A percentile compares a stretch with the other conserved stretches of the same genome.
These are phyloP conservation scores for Hymenochirus boettgeri DNA, from an alignment of 2,113 vertebrate genomes.

Conservation along the genomic window DNA sequence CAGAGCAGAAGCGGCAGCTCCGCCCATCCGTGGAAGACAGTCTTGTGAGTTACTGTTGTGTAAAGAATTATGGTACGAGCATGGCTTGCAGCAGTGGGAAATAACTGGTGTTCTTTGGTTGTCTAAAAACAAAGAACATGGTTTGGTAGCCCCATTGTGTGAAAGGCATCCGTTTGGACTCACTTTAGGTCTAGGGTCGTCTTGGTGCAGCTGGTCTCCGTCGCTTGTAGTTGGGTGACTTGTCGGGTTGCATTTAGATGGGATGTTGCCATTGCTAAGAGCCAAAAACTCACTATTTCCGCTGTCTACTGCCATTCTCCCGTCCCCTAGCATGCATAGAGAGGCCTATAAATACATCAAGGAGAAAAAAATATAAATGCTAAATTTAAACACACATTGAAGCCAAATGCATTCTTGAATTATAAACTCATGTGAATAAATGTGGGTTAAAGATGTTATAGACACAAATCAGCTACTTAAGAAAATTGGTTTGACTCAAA, in stretches of 20 bases:
- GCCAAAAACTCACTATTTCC: constrained; percentile 53
- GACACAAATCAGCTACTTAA: too few species aligned
- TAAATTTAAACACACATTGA: background rate
- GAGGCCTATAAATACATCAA: constrained; percentile 4
- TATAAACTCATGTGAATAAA: too few species aligned
- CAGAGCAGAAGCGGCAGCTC: constrained; percentile 51
- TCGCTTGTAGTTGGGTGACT: constrained; percentile 43
- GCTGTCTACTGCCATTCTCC: constrained; percentile 69
- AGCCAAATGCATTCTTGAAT: too few species aligned
- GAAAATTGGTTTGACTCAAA: too few species aligned
- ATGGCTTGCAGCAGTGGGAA: constrained; percentile 65
- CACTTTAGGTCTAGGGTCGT: constrained; percentile 54
- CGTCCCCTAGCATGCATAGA: constrained; percentile 28
- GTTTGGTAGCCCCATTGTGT: constrained; percentile 63
- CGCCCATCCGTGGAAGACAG: constrained; percentile 56
- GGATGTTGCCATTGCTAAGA: constrained; percentile 64
- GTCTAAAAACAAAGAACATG: constrained; percentile 65
- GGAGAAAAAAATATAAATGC: background rate
- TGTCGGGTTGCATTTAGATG: constrained; percentile 46
- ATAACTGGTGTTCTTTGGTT: constrained; percentile 62
- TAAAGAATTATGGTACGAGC: constrained; percentile 70
- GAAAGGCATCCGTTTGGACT: constrained; percentile 67
- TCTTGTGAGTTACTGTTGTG: constrained; percentile 73
- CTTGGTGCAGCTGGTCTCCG: constrained; percentile 55
- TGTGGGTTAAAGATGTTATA: too few species aligned